phyloP scores from a whole-genome alignment of 2,113 vertebrate genomes.

The Crocuta crocuta region DNA sequence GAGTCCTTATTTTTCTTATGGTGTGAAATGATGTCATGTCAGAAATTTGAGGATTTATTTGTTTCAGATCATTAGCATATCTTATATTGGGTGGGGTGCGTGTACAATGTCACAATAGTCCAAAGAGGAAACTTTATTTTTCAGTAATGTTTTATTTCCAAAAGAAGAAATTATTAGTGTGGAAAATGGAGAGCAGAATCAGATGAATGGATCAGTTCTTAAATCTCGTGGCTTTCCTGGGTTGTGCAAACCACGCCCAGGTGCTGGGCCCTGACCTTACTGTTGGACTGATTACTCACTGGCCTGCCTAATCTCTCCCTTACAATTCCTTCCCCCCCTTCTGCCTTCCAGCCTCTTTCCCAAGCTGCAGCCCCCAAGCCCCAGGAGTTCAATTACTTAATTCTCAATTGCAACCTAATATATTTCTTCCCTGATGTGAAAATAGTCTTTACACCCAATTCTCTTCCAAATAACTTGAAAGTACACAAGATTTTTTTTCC shows the following conservation, averaged over 20 bases:
- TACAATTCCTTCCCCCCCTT: neutral
- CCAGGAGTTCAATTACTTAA: neutral
- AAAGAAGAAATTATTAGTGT: conserved; percentile 2
- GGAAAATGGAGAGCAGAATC: neutral
- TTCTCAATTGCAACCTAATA: conserved; percentile 38
- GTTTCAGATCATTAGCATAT: conserved; percentile 41
- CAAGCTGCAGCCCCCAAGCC: neutral
- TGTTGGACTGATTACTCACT: neutral
- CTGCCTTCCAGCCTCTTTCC: neutral
- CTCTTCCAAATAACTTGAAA: conserved; percentile 44
- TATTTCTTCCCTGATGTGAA: conserved; percentile 50
- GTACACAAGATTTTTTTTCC: neutral
- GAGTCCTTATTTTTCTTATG: conserved; percentile 24
- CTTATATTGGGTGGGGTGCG: neutral
- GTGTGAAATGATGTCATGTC: conserved; percentile 50
- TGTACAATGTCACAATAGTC: neutral
- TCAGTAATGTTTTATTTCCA: conserved; percentile 50
- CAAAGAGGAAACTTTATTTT: conserved; percentile 46
- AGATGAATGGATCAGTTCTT: neutral
- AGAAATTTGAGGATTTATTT: neutral
- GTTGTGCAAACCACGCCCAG: neutral
- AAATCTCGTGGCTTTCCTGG: neutral
- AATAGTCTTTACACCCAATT: conserved; percentile 34
- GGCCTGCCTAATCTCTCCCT: neutral
- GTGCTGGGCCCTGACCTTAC: neutral